Percentiles rank a stretch among this genome's conserved stretches.
These are phyloP conservation scores for Patagioenas fasciata DNA, from an alignment of 2,113 vertebrate genomes.

Conservation along the genomic window DNA sequence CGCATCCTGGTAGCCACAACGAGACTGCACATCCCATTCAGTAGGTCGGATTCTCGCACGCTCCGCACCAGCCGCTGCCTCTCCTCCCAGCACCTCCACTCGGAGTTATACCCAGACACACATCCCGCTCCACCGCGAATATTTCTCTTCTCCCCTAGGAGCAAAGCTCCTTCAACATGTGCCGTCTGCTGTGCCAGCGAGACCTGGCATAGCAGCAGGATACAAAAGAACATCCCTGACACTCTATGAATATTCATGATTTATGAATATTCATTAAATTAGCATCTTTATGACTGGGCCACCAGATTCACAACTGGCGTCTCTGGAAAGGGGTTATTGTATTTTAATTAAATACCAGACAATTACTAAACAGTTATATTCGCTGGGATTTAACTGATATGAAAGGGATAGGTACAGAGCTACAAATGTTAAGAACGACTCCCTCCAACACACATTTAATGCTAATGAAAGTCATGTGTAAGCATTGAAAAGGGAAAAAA, in stretches of 20 bases:
- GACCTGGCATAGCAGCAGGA: slow-evolving; percentile 74
- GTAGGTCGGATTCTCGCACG: neutral
- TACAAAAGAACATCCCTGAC: slow-evolving; percentile 77
- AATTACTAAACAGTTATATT: slow-evolving; percentile 73
- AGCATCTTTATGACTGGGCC: slow-evolving; percentile 76
- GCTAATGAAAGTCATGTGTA: slow-evolving; percentile 73
- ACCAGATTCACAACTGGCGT: slow-evolving; percentile 76
- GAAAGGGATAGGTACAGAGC: slow-evolving; percentile 61
- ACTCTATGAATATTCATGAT: slow-evolving; percentile 74
- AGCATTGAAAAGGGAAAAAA: slow-evolving; percentile 52
- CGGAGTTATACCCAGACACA: slow-evolving; percentile 31
- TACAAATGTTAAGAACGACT: slow-evolving; percentile 44
- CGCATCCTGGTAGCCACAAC: neutral
- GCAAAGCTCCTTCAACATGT: slow-evolving; percentile 73
- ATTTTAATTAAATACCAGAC: slow-evolving; percentile 77
- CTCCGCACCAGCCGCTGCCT: neutral
- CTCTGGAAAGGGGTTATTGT: slow-evolving; percentile 73
- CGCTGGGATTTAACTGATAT: slow-evolving; percentile 58
- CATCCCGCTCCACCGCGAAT: slow-evolving; percentile 43
- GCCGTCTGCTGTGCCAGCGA: slow-evolving; percentile 74
- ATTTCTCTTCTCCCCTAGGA: slow-evolving; percentile 66
- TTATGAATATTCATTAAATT: slow-evolving; percentile 78
- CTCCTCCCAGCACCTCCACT: slow-evolving; percentile 26
- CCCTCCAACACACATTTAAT: slow-evolving; percentile 65
- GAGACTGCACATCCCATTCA: neutral